Conservation (phyloP, 2,797 vertebrate genomes). For the Galago senegalensis region DNA sequence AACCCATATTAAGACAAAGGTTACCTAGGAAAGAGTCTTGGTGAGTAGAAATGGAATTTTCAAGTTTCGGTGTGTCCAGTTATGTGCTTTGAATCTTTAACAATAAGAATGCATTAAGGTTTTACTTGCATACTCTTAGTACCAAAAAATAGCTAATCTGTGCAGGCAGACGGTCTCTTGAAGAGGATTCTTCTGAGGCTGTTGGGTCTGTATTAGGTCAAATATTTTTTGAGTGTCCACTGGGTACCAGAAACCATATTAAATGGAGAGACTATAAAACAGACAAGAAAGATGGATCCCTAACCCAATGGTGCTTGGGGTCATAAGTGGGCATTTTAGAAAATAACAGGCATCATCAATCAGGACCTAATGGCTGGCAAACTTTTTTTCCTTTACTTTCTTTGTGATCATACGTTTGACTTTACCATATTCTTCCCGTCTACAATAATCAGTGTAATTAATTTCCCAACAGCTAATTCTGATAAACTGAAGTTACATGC, state of each 20-base stretch:
- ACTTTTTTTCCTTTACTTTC: not conserved
- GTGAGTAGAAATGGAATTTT: conserved; percentile 9
- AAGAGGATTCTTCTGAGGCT: not conserved
- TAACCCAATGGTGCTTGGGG: not conserved
- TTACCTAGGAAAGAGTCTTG: not conserved
- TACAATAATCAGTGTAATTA: not conserved
- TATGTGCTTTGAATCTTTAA: conserved; percentile 7
- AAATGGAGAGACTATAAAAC: not conserved
- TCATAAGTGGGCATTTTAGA: not conserved
- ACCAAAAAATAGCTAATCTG: not conserved
- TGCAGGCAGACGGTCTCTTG: not conserved
- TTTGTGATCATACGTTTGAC: not conserved
- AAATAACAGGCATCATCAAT: not conserved
- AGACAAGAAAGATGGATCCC: not conserved
- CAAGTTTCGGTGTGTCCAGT: not conserved
- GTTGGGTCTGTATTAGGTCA: not conserved
- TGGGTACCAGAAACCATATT: not conserved
- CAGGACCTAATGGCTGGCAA: not conserved
- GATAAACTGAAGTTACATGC: conserved; percentile 35
- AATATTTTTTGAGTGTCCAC: not conserved
- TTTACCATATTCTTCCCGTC: not conserved
- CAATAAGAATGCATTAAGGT: not conserved
- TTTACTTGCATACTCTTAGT: not conserved
- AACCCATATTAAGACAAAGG: not conserved
- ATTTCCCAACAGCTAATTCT: not conserved